Conservation (phyloP, 2,888 invertebrate species). For the Sphinx pinastri region DNA sequence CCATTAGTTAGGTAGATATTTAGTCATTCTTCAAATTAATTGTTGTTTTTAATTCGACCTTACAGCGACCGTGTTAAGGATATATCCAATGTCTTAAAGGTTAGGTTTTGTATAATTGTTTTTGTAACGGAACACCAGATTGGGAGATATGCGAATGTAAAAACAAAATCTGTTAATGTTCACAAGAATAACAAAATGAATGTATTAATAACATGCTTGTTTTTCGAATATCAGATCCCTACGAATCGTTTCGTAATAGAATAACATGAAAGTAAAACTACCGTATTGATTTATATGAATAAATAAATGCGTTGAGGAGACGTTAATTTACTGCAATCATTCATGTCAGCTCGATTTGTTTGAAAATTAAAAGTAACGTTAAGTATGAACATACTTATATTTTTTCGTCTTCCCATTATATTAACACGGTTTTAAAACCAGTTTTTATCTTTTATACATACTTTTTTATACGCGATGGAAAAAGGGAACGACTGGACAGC, state of each 20-base stretch:
- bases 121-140: slow-evolving; percentile 24
- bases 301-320: slow-evolving; percentile 9
- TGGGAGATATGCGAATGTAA: slow-evolving; percentile 25
- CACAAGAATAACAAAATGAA: slow-evolving; percentile 9
- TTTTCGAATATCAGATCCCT: not conserved
- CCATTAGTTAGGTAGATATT: slow-evolving; percentile 81
- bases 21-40: slow-evolving; percentile 79
- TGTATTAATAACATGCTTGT: slow-evolving; percentile 13
- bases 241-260: not conserved
- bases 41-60: slow-evolving; percentile 74
- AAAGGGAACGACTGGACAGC: not conserved
- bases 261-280: slow-evolving; percentile 13
- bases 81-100: slow-evolving; percentile 52
- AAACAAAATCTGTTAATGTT: slow-evolving; percentile 7
- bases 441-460: not conserved
- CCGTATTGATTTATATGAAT: slow-evolving; percentile 6
- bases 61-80: slow-evolving; percentile 48
- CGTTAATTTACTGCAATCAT: not conserved
- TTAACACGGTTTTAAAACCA: not conserved
- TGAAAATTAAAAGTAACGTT: not conserved
- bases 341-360: not conserved
- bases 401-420: not conserved
- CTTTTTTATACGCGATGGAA: not conserved
- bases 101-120: slow-evolving; percentile 46
- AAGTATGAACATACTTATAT: not conserved